Percentiles rank a stretch among this genome's conserved stretches.
Evolutionary conservation across 2,797 vertebrate species (phyloP).

Genomic region (Oreonectes daqikongensis): DNA sequence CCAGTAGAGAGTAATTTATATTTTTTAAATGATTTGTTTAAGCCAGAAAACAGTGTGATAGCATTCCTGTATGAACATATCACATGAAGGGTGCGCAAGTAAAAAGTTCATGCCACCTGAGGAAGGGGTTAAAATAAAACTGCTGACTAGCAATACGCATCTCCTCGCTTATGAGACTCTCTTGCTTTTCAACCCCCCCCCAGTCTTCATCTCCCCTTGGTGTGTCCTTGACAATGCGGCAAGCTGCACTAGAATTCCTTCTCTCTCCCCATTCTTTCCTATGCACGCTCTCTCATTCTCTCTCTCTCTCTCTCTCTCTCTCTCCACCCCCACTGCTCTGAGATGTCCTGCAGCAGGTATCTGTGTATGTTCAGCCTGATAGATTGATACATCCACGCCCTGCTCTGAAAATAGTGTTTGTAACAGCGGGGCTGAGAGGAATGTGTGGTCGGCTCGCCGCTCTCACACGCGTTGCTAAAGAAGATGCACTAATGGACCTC

Average conservation of each 20-base stretch:
- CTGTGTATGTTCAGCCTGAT: conserved; percentile 54
- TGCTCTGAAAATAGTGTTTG: conserved; percentile 61
- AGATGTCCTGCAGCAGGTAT: conserved; percentile 66
- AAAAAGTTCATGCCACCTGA: conserved; percentile 35
- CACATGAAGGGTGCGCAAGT: not conserved
- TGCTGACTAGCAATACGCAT: conserved; percentile 71
- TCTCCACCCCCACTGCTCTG: conserved; percentile 52
- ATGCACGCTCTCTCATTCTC: too few relatives aligned
- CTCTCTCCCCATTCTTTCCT: conserved; percentile 57
- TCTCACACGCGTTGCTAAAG: conserved; percentile 39
- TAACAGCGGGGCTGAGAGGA: conserved; percentile 48
- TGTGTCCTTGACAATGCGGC: conserved; percentile 83
- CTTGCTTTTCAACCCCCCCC: conserved; percentile 58
- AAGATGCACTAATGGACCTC: conserved; percentile 55
- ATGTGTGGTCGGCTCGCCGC: conserved; percentile 20
- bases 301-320: conserved; percentile 49
- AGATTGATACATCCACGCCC: conserved; percentile 55
- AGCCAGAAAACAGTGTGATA: too few relatives aligned
- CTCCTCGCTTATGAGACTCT: conserved; percentile 56
- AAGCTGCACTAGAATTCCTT: conserved; percentile 76
- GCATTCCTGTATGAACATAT: not conserved
- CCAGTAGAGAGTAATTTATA: too few relatives aligned
- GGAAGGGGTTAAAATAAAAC: conserved; percentile 55
- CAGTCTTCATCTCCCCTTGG: conserved; percentile 79
- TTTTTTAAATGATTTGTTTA: too few relatives aligned